Evolutionary conservation across 2,888 invertebrate species (phyloP), one percentile per base, ranked within the genome.

Genomic region (Caenorhabditis auriculariae): DNA sequence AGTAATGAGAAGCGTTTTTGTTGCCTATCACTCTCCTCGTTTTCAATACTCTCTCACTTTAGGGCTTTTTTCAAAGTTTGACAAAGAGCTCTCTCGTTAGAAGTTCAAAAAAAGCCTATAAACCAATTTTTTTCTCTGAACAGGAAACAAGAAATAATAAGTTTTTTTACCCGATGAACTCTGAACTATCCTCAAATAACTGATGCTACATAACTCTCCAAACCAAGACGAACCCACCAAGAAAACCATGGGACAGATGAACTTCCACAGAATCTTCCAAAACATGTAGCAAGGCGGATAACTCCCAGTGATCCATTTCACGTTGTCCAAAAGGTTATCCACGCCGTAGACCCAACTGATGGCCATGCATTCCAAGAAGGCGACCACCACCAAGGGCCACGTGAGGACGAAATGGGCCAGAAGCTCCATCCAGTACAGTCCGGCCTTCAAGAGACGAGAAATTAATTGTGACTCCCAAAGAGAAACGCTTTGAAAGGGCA

Each of bases 251-350:
- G 91, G 91, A 15, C 89, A 87, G 1, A 89, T 82, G 53, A 88
- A 84, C 24, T 87, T 86, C 90, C 90, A 91, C 41, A 87, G 86
- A 21, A 86, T 75, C 83, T 87, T 88, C 91, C 91, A 91, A 76
- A 89, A 88, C 61, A 79, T 63, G 46, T 84, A 83, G 4, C 87
- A 83, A 1, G 86, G 82, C n/a, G 81, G 81, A 54, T 84, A 85
- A 60, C 87, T 86, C 32, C 88, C 84, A 38, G 87, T 87, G 84
- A 91, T 73, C 86, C 67, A 83, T 79, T 85, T 83, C 39, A 86
- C 84, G 69, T 85, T 84, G 41, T 82, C 82, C 65, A 85, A 66
- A 67, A 86, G 83, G 42, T 84, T 81, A 51, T 86, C 85, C 29
- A 82, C 81, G 5, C 83, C 83, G 80, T 70, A 70, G 19, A 85